Evolutionary conservation across 2,888 invertebrate species (phyloP).

Genomic region (Anoncus sp.): DNA sequence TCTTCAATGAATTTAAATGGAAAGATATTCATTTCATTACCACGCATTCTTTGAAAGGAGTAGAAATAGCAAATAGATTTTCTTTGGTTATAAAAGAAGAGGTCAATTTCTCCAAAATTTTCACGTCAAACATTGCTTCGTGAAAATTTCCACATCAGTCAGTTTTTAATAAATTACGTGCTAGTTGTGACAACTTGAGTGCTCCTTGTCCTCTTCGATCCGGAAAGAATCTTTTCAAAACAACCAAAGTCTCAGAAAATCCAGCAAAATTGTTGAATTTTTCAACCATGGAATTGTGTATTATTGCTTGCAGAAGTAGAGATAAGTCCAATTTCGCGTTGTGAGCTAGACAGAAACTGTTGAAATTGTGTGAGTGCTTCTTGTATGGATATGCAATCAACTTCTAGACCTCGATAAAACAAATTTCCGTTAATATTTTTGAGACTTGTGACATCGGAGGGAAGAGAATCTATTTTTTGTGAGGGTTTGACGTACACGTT

Average conservation of each 20-base stretch:
- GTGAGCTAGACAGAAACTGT: conserved; percentile 38
- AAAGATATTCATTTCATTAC: conserved; percentile 21
- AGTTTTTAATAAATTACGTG: conserved; percentile 25
- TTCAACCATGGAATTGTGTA: conserved; percentile 35
- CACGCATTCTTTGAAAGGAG: conserved; percentile 24
- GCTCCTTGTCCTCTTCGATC: conserved; percentile 41
- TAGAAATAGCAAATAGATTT: conserved; percentile 23
- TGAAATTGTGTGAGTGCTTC: conserved; percentile 37
- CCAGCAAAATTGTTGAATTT: conserved; percentile 37
- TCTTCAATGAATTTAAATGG: conserved; percentile 19
- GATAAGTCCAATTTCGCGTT: conserved; percentile 49
- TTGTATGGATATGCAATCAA: conserved; percentile 28
- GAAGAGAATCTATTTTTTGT: conserved; percentile 46
- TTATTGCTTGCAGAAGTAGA: conserved; percentile 38
- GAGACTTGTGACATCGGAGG: conserved; percentile 54
- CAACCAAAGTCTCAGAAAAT: conserved; percentile 37
- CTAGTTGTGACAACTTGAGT: conserved; percentile 33
- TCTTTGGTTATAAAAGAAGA: conserved; percentile 13
- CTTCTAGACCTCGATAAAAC: conserved; percentile 52
- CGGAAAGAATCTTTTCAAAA: conserved; percentile 35
- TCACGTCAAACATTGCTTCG: conserved; percentile 16
- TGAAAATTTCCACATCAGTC: conserved; percentile 15
- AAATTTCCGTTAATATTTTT: conserved; percentile 49
- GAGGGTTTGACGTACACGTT: conserved; percentile 60
- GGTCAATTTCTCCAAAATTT: conserved; percentile 12